phyloP scores from a whole-genome alignment of 2,113 vertebrate species.

The Cyanoramphus novaezelandiae region DNA sequence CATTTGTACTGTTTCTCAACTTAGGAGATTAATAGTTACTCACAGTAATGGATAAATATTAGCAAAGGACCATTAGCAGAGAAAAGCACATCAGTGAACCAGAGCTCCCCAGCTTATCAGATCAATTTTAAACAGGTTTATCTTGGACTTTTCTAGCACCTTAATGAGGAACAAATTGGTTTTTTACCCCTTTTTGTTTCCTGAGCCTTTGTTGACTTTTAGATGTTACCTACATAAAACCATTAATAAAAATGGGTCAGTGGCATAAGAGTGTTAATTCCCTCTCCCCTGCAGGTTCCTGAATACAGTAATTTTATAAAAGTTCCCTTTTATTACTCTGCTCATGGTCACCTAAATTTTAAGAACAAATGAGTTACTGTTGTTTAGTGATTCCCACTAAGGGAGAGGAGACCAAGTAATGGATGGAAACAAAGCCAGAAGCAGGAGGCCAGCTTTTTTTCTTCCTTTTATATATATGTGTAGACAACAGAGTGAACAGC shows the following conservation, averaged over 20 bases:
- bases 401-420: not conserved
- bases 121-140: slow-evolving; percentile 82
- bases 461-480: not conserved
- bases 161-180: slow-evolving; percentile 74
- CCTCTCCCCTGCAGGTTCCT: slow-evolving; percentile 36
- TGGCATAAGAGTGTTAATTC: slow-evolving; percentile 58
- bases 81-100: slow-evolving; percentile 73
- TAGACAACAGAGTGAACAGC: not conserved
- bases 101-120: slow-evolving; percentile 69
- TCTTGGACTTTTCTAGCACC: slow-evolving; percentile 70
- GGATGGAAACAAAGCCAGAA: not conserved
- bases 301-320: slow-evolving; percentile 41
- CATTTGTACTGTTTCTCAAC: slow-evolving; percentile 71
- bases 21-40: slow-evolving; percentile 76
- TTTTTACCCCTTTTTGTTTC: slow-evolving; percentile 51
- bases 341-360: slow-evolving; percentile 28
- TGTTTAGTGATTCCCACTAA: not conserved
- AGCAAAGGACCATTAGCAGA: slow-evolving; percentile 73
- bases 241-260: slow-evolving; percentile 70
- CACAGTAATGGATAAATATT: slow-evolving; percentile 79
- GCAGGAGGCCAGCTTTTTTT: not conserved
- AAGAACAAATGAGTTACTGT: not conserved
- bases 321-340: slow-evolving; percentile 55
- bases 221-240: slow-evolving; percentile 52
- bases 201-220: slow-evolving; percentile 66